Conservation (phyloP, 2,888 invertebrate genomes). For the Acanthoscelides obtectus region DNA sequence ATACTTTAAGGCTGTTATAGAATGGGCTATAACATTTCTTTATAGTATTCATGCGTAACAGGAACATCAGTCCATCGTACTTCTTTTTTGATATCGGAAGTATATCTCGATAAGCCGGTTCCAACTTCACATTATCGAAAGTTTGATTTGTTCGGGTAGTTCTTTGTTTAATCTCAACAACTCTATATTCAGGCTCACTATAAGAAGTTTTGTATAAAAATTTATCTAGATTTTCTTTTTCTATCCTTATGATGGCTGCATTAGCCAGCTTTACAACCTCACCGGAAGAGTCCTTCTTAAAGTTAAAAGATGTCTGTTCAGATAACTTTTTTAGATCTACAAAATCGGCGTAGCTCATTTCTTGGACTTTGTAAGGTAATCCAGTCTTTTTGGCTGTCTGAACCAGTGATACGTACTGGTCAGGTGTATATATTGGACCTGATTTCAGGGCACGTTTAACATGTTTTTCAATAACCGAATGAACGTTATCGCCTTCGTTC, state of each 20-base stretch:
- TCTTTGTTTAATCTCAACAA: constrained; percentile 3
- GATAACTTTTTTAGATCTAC: constrained; percentile 12
- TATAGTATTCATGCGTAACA: not conserved
- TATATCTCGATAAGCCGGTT: constrained; percentile 2
- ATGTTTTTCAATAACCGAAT: constrained; percentile 17
- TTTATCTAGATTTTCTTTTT: constrained; percentile 1
- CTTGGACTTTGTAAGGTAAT: constrained; percentile 11
- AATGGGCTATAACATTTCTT: too few relatives aligned
- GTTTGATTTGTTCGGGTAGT: constrained; percentile 1
- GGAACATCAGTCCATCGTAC: not conserved
- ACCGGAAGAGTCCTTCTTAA: constrained; percentile 2
- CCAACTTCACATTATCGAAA: constrained; percentile 1
- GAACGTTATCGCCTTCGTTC: constrained; percentile 15
- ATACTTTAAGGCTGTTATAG: too few relatives aligned
- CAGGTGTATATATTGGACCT: constrained; percentile 18
- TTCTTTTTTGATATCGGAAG: constrained; percentile 1
- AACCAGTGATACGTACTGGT: constrained; percentile 11
- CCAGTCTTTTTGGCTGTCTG: constrained; percentile 13
- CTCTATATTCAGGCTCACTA: constrained; percentile 3
- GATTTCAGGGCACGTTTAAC: constrained; percentile 16
- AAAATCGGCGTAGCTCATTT: constrained; percentile 15
- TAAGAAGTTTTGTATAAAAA: constrained; percentile 14
- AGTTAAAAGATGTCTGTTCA: constrained; percentile 5
- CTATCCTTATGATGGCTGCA: constrained; percentile 6
- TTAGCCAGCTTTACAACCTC: constrained; percentile 5